Base-by-base conservation (phyloP, 2,113 vertebrate genomes). In the Hippocampus abdominalis region DNA sequence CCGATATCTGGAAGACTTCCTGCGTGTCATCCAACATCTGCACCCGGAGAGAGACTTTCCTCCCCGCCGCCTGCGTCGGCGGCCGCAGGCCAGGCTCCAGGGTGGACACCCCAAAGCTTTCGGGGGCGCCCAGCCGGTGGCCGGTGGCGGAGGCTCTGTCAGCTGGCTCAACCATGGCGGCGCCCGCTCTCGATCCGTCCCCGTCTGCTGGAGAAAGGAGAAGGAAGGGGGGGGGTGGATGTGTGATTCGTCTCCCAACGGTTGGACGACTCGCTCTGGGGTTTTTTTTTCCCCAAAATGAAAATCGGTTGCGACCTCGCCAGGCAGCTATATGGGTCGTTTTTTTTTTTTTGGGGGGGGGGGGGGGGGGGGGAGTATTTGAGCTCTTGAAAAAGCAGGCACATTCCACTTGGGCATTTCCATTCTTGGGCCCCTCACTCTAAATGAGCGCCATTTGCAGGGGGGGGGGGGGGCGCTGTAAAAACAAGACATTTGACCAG, bases 1-100 rank as follows among this genome's bases (percentile, higher is more conserved):
- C 96, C 72, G 95, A 94, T 84, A 98, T 93, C 61, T 98, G 94
- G 65, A 98, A 97, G 27, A 94, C 94, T 88, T 98, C 96, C 85
- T 96, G 94, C 0, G 95, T 94, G 86, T 98, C 96, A 71, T 98
- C 96, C 74, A 98, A 90, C 95, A 98, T 94, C 88, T 95, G 96
- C 64, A 98, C 94, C 88, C 95, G 92, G 80, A 98, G 91, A 74
- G 96, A 92, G 78, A 95, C 64, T 20, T 92, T 94, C 69, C 95
- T 94, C 27, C 96, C 96, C 0, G 95, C 93, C 53, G 94, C 86
- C 48, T 93, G 94, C 10, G 74, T 48, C 7, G 94, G 94, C 4
- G 90, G 92, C 60, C 93, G 95, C 85, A 93, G 91, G 61, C 95
- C 95, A 2, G 95, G 95, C 85, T 98, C 96, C 91, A 98, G 89